A percentile compares a stretch with the other conserved stretches of the same genome.
Evolutionary conservation across 2,797 vertebrate genomes (phyloP).

Genomic region (Meriones psammophilus): DNA sequence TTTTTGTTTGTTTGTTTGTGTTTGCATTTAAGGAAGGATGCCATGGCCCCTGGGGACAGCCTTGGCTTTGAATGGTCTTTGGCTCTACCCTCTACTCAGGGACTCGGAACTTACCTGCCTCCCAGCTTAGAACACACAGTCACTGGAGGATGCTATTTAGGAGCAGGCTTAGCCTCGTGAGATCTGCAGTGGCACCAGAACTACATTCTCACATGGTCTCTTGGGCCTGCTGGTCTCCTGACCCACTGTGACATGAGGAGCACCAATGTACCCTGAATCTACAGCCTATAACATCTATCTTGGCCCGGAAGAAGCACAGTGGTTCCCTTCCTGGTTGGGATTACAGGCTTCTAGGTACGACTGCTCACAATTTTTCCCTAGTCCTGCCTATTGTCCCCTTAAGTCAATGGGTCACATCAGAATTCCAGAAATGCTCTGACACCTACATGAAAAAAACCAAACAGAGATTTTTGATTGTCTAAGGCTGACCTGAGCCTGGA

Average conservation of each 20-base stretch:
- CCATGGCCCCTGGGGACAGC: not conserved
- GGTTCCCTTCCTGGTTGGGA: not conserved
- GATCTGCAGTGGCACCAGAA: not conserved
- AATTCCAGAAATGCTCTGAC: not conserved
- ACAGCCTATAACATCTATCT: not conserved
- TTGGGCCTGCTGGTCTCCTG: not conserved
- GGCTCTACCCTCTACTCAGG: not conserved
- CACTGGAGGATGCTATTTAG: not conserved
- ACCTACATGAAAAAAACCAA: fast-evolving
- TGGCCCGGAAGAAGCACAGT: not conserved
- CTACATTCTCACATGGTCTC: not conserved
- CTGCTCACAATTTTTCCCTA: fast-evolving
- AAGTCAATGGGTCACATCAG: not conserved
- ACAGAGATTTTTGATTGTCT: not conserved
- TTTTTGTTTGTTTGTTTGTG: no score
- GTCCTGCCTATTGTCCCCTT: no score
- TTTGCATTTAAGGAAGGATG: not conserved
- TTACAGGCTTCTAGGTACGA: not conserved
- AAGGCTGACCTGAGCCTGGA: not conserved
- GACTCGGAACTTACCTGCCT: not conserved
- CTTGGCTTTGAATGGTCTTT: not conserved
- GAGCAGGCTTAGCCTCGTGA: not conserved
- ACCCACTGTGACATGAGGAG: not conserved
- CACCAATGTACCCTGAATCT: not conserved
- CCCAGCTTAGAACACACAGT: fast-evolving